Evolutionary conservation across 2,797 vertebrate genomes (phyloP).

Genomic region (Coendou prehensilis): DNA sequence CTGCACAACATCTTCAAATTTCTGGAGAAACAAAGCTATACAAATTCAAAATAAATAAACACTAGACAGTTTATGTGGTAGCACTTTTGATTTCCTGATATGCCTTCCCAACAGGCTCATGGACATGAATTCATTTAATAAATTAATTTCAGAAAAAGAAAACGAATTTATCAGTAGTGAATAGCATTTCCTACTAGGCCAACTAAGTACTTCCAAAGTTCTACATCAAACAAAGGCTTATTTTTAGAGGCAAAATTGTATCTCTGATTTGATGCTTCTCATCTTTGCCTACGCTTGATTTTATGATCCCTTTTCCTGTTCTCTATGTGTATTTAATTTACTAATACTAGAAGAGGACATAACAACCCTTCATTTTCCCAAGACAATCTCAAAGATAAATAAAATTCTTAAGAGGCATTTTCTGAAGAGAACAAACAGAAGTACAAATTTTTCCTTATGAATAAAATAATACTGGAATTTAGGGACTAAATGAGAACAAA

Average conservation of each 20-base stretch:
- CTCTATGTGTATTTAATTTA: constrained; percentile 50
- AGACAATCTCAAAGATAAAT: constrained; percentile 57
- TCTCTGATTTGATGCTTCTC: background rate
- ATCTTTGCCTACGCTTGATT: constrained; percentile 31
- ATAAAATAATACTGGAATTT: constrained; percentile 15
- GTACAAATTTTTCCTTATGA: constrained; percentile 1
- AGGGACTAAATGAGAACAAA: background rate
- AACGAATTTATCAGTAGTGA: constrained; percentile 50
- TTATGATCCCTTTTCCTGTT: background rate
- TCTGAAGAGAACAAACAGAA: constrained; percentile 50
- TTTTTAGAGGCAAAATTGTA: background rate
- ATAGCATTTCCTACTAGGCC: background rate
- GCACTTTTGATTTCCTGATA: constrained; percentile 58
- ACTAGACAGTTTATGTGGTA: background rate
- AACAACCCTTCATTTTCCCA: constrained; percentile 18
- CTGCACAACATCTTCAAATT: background rate
- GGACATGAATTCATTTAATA: constrained; percentile 64
- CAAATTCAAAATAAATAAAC: constrained; percentile 73
- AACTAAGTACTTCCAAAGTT: constrained; percentile 21
- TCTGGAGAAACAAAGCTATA: constrained; percentile 41
- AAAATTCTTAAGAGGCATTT: constrained; percentile 36
- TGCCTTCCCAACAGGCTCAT: constrained; percentile 23
- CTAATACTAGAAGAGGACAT: constrained; percentile 48
- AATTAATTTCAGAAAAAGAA: constrained; percentile 73
- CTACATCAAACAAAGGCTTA: constrained; percentile 31